These are phyloP conservation scores for Hemicentrotus pulcherrimus DNA, from an alignment of 35 echinoderm and acorn worm species.

Conservation along the genomic window DNA sequence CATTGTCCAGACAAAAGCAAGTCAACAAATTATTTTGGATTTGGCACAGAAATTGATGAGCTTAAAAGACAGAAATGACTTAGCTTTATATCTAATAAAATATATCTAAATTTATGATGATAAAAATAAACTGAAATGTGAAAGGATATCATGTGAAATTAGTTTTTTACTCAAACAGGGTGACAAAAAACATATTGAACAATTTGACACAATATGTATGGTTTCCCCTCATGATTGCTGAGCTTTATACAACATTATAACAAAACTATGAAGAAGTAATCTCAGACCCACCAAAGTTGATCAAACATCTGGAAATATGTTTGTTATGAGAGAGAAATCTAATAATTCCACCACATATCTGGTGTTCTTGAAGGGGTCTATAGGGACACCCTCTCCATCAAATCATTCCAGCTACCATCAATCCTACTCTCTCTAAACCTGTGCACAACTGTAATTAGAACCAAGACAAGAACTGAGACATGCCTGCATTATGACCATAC, in stretches of 20 bases:
- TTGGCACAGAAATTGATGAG: not conserved
- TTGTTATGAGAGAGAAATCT: constrained; percentile 1
- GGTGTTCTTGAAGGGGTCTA: not conserved
- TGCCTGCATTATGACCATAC: not conserved
- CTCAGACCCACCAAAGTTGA: not conserved
- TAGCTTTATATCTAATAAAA: not conserved
- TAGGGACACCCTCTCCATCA: not conserved
- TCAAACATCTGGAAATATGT: constrained; percentile 15
- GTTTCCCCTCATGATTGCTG: too few relatives aligned
- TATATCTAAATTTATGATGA: not conserved
- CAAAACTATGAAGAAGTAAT: not conserved
- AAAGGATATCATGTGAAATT: not conserved
- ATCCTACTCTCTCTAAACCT: not conserved
- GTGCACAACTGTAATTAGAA: constrained; percentile 37
- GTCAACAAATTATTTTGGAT: not conserved
- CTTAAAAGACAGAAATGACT: not conserved
- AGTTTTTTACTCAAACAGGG: too few relatives aligned
- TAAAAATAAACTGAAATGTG: not conserved
- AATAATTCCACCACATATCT: not conserved
- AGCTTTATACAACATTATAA: not conserved
- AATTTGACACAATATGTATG: too few relatives aligned
- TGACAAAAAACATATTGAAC: too few relatives aligned
- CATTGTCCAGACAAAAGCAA: not conserved
- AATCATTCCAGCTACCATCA: constrained; percentile 16
- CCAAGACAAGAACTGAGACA: constrained; percentile 35